These are phyloP conservation scores for Melikaiella ostensackeni DNA, from an alignment of 2,888 invertebrate species.

Conservation along the genomic window DNA sequence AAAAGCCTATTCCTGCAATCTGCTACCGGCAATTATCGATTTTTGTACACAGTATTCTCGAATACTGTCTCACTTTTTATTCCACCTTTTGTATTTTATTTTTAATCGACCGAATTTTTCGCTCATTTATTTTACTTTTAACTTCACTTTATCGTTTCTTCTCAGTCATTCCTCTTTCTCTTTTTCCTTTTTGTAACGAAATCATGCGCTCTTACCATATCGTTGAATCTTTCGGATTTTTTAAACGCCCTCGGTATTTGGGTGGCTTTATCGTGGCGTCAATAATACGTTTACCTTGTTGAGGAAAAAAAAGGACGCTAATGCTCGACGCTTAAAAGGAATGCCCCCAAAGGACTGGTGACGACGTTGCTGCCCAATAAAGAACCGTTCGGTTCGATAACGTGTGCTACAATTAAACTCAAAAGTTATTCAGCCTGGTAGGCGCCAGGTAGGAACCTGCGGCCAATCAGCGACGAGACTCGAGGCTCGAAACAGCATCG, in stretches of 20 bases:
- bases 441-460: constrained; percentile 55
- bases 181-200: background rate
- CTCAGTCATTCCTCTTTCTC: constrained; percentile 1
- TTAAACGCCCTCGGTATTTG: constrained; percentile 39
- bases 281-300: constrained; percentile 41
- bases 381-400: constrained; percentile 58
- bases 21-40: constrained; percentile 35
- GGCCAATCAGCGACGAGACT: constrained; percentile 55
- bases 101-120: too few relatives aligned
- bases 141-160: constrained; percentile 17
- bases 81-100: too few relatives aligned
- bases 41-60: constrained; percentile 13
- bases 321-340: constrained; percentile 38
- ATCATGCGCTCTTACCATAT: constrained; percentile 32
- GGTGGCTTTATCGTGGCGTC: constrained; percentile 39
- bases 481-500: constrained; percentile 63
- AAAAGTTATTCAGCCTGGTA: constrained; percentile 55
- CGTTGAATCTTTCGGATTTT: constrained; percentile 22
- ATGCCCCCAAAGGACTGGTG: constrained; percentile 40
- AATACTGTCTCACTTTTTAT: constrained; percentile 26
- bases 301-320: constrained; percentile 32
- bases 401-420: constrained; percentile 55
- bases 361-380: constrained; percentile 43
- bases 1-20: constrained; percentile 27
- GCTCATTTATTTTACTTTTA: constrained; percentile 9